Base-by-base conservation (phyloP, 2,797 vertebrate genomes). In the Acanthopagrus latus region DNA sequence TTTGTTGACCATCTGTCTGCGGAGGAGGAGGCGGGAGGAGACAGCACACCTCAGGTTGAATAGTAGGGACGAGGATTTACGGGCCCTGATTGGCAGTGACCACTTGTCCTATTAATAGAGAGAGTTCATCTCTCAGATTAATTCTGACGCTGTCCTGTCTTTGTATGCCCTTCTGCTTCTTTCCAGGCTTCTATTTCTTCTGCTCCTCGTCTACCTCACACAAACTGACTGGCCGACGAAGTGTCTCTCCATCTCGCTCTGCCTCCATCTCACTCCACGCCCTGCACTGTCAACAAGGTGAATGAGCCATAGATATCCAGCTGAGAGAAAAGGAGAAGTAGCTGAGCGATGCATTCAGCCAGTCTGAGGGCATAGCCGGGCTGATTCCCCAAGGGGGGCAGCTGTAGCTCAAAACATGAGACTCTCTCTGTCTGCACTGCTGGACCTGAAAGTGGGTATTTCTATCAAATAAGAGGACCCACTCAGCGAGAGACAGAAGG, bases 1-100 rank as follows among this genome's bases (percentile, higher is more conserved):
- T 97, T 93, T 79, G 86, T 93, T 94, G 95, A 95, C 96, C 95
- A 96, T 96, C 96, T 97, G 96, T 95, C 95, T 94, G 79, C 81
- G 60, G 86, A 88, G 85, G 83, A 75, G 79, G 83, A 91, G 90
- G 89, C 14, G 64, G 71, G 64, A 21, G 46, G 76, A 67, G 73
- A 84, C 41, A 25, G 55, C 46, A 63, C 76, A 73, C 69, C 71
- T 72, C 72, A 64, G 63, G 69, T 51, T 85, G 79, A 82, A 85
- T 54, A 59, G 71, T 87, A 90, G 94, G 89, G 93, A 94, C 86
- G 85, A 82, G 91, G 86, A 94, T 92, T 94, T 92, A 91, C 91
- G 86, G 91, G 77, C 87, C 76, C 92, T 94, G 89, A 78, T 94
- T 90, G 87, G 79, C 87, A 81, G 64, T 62, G 83, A 86, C 80